A percentile compares a stretch with the other conserved stretches of the same genome.
Evolutionary conservation across 2,888 invertebrate genomes (phyloP).

Genomic region (Rhingia campestris): DNA sequence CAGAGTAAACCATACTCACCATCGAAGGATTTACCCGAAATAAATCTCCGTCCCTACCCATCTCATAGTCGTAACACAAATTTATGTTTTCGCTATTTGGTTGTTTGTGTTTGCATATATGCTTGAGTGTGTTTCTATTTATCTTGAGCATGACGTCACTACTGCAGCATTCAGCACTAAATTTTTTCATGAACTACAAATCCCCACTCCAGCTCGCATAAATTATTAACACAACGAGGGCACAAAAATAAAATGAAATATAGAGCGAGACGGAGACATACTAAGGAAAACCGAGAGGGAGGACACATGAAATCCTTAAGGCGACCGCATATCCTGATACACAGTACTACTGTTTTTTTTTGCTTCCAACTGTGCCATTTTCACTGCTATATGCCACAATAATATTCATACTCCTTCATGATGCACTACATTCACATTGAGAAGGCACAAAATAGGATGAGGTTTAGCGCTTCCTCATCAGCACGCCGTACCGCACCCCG

Average conservation of each 20-base stretch:
- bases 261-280: background rate
- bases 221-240: slow-evolving; percentile 61
- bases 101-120: slow-evolving; percentile 4
- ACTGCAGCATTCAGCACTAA: slow-evolving; percentile 56
- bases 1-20: slow-evolving; percentile 8
- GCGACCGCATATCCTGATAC: slow-evolving; percentile 40
- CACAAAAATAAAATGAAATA: slow-evolving; percentile 35
- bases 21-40: slow-evolving; percentile 19
- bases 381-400: slow-evolving; percentile 18
- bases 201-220: slow-evolving; percentile 19
- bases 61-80: slow-evolving; percentile 5
- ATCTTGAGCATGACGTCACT: slow-evolving; percentile 54
- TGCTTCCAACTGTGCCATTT: slow-evolving; percentile 22
- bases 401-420: slow-evolving; percentile 12
- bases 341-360: background rate
- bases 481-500: background rate
- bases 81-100: slow-evolving; percentile 19
- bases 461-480: slow-evolving; percentile 6
- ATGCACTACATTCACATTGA: slow-evolving; percentile 15
- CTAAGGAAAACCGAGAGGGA: slow-evolving; percentile 15
- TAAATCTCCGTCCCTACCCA: background rate
- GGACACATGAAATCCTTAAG: slow-evolving; percentile 43
- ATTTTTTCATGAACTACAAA: slow-evolving; percentile 59
- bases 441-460: slow-evolving; percentile 9
- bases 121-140: slow-evolving; percentile 41